Evolutionary conservation across 2,888 invertebrate species (phyloP).

Genomic region (Helobdella robusta): DNA sequence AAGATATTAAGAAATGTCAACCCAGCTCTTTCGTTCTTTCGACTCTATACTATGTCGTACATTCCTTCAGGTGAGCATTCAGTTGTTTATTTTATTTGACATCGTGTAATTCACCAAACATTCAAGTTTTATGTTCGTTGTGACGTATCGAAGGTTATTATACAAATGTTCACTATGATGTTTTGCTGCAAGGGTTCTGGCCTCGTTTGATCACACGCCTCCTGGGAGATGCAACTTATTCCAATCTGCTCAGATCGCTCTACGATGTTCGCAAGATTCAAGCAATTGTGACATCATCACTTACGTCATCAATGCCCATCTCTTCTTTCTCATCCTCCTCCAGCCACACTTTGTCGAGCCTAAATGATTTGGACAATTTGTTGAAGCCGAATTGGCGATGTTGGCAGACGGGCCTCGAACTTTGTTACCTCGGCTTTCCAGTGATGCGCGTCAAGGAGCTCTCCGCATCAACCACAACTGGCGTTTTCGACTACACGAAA

Average conservation of each 20-base stretch:
- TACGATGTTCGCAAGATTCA: constrained; percentile 34
- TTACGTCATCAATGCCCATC: no score
- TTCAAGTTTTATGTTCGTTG: neutral
- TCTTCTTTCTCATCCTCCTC: no score
- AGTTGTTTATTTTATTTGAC: no score
- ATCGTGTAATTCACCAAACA: neutral
- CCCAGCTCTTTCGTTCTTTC: constrained; percentile 37
- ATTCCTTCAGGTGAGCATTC: constrained; percentile 64
- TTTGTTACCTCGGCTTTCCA: constrained; percentile 70
- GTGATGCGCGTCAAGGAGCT: constrained; percentile 76
- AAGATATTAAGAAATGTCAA: constrained; percentile 26
- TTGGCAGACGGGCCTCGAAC: constrained; percentile 83
- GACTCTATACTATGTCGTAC: constrained; percentile 68
- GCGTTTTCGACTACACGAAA: constrained; percentile 53
- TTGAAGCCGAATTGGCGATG: constrained; percentile 61
- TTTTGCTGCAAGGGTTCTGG: constrained; percentile 72
- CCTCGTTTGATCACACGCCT: constrained; percentile 82
- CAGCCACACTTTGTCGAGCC: neutral
- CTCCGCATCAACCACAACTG: constrained; percentile 17
- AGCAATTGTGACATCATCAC: no score
- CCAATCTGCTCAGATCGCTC: constrained; percentile 49
- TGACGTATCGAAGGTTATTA: neutral
- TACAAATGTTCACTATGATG: neutral
- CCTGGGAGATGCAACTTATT: constrained; percentile 62
- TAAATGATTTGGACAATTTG: constrained; percentile 19